These are phyloP conservation scores for Thecophora atra DNA, from an alignment of 2,888 invertebrate species.

Conservation along the genomic window DNA sequence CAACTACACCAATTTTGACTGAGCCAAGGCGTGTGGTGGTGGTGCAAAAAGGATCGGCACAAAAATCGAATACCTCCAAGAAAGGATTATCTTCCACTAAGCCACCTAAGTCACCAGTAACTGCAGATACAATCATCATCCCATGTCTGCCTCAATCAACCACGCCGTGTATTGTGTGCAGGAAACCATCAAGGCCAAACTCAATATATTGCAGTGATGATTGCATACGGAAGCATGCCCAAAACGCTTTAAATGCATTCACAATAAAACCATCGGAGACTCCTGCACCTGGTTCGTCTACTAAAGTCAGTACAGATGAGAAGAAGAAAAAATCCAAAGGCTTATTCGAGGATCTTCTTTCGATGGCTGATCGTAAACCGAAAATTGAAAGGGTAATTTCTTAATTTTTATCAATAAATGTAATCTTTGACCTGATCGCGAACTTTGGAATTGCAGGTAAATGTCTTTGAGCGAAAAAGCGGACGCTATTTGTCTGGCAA, in stretches of 20 bases:
- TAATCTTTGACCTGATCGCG: neutral
- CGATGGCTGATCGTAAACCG: conserved; percentile 57
- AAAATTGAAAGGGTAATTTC: conserved; percentile 61
- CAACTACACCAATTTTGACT: neutral
- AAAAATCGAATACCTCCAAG: conserved; percentile 28
- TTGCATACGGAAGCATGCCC: conserved; percentile 86
- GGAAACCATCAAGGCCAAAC: conserved; percentile 75
- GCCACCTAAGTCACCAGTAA: conserved; percentile 45
- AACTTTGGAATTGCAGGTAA: conserved; percentile 66
- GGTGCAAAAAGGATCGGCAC: conserved; percentile 32
- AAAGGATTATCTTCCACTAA: conserved; percentile 38
- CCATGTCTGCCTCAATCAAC: conserved; percentile 26
- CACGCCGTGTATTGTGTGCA: conserved; percentile 77
- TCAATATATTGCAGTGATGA: conserved; percentile 90
- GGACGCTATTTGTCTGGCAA: conserved; percentile 79
- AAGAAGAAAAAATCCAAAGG: conserved; percentile 62
- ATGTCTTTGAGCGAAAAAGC: conserved; percentile 84
- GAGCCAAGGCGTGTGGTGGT: conserved; percentile 39
- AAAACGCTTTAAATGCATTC: conserved; percentile 69
- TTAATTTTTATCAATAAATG: conserved; percentile 2
- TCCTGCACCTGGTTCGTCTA: conserved; percentile 34
- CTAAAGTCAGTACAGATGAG: conserved; percentile 48
- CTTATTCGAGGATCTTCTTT: conserved; percentile 63
- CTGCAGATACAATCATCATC: conserved; percentile 3
- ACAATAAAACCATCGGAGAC: conserved; percentile 49